These are phyloP conservation scores for Perizoma flavofasciatum DNA, from an alignment of 2,888 invertebrate genomes.

Conservation along the genomic window DNA sequence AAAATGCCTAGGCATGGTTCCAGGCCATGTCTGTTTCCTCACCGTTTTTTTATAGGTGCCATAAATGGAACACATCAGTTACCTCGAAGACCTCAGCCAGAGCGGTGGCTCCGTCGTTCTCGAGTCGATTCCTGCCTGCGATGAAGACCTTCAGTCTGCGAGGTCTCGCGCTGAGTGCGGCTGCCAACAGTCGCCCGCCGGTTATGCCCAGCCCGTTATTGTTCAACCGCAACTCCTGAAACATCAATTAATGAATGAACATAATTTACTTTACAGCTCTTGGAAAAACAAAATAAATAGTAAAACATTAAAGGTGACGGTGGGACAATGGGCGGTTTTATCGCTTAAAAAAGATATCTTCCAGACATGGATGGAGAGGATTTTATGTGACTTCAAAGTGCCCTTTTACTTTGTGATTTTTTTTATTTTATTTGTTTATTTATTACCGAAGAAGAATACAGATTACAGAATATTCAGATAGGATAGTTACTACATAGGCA, in stretches of 20 bases:
- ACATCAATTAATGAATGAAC: background rate
- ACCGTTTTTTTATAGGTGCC: too few relatives aligned
- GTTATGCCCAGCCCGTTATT: constrained; percentile 97
- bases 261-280: background rate
- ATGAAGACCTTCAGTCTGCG: constrained; percentile 92
- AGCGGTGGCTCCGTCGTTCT: constrained; percentile 95
- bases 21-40: too few relatives aligned
- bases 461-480: too few relatives aligned
- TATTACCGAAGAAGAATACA: too few relatives aligned
- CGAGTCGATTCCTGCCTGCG: constrained; percentile 96
- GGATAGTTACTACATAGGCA: too few relatives aligned
- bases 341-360: too few relatives aligned
- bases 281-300: constrained; percentile 1
- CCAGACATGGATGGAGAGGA: too few relatives aligned
- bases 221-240: constrained; percentile 90
- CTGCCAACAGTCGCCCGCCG: constrained; percentile 93
- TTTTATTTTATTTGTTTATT: too few relatives aligned
- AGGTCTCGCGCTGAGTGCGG: constrained; percentile 86
- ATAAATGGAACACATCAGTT: constrained; percentile 17
- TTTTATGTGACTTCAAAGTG: too few relatives aligned
- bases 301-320: background rate
- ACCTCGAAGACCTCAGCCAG: constrained; percentile 93
- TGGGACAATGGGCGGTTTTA: too few relatives aligned
- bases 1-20: too few relatives aligned
- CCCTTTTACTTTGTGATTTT: too few relatives aligned